Evolutionary conservation across 2,113 vertebrate genomes (phyloP).

Genomic region (Tyrannus savana): DNA sequence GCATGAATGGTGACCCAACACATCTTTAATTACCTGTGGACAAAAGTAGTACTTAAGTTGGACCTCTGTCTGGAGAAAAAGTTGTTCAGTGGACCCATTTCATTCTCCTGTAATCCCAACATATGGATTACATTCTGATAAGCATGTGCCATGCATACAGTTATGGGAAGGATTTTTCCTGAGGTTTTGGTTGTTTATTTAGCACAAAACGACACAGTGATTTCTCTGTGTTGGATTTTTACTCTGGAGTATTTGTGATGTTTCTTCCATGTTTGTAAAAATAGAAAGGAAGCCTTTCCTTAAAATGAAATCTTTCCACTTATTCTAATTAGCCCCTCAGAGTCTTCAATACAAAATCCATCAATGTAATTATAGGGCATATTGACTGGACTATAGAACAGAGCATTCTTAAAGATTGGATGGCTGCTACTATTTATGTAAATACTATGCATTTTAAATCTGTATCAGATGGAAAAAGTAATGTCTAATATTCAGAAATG

Average conservation of each 20-base stretch:
- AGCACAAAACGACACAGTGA: not conserved
- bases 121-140: not conserved
- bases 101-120: not conserved
- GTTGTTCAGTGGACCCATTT: not conserved
- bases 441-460: conserved; percentile 36
- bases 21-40: not conserved
- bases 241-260: not conserved
- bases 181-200: not conserved
- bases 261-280: not conserved
- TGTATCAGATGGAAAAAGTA: conserved; percentile 66
- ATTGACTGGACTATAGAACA: not conserved
- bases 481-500: conserved; percentile 33
- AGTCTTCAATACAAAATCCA: not conserved
- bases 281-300: not conserved
- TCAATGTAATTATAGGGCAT: not conserved
- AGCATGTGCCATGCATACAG: not conserved
- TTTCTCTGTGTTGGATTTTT: not conserved
- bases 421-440: conserved; percentile 6
- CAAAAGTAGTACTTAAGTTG: not conserved
- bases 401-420: not conserved
- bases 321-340: not conserved
- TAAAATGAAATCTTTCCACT: not conserved
- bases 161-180: not conserved
- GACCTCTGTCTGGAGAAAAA: not conserved
- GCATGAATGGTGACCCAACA: not conserved